These are phyloP conservation scores for Cephalopterus ornatus DNA, from an alignment of 2,113 vertebrate genomes.

Conservation along the genomic window DNA sequence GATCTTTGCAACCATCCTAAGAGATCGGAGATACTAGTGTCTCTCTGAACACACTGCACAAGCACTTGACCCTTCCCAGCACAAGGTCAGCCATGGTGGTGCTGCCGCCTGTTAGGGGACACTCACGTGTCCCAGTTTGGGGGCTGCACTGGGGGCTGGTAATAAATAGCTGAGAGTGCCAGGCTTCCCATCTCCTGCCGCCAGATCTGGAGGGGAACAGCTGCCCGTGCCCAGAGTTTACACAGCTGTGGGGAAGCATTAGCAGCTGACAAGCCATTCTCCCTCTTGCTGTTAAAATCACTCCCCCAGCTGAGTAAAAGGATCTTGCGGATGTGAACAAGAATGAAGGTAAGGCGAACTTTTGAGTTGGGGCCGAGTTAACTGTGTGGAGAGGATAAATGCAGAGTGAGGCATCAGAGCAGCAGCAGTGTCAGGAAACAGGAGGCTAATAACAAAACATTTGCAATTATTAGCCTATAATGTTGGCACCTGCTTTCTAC, in stretches of 20 bases:
- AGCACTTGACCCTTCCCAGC: background rate
- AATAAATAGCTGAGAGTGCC: constrained; percentile 15
- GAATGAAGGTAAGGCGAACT: background rate
- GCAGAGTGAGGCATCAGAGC: fast-evolving
- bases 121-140: fast-evolving
- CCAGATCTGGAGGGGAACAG: constrained; percentile 50
- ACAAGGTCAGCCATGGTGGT: background rate
- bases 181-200: background rate
- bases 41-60: background rate
- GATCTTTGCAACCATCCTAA: background rate
- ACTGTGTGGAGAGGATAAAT: background rate
- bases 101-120: background rate
- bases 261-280: constrained; percentile 45
- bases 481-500: background rate
- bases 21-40: background rate
- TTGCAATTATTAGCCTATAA: background rate
- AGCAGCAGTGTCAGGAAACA: background rate
- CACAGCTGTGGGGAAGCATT: constrained; percentile 51
- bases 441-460: background rate
- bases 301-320: background rate
- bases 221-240: constrained; percentile 24
- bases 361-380: background rate
- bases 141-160: background rate
- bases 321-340: background rate
- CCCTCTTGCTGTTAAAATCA: background rate